Evolutionary conservation across 2,888 invertebrate species (phyloP).

Genomic region (Megamerina dolium): DNA sequence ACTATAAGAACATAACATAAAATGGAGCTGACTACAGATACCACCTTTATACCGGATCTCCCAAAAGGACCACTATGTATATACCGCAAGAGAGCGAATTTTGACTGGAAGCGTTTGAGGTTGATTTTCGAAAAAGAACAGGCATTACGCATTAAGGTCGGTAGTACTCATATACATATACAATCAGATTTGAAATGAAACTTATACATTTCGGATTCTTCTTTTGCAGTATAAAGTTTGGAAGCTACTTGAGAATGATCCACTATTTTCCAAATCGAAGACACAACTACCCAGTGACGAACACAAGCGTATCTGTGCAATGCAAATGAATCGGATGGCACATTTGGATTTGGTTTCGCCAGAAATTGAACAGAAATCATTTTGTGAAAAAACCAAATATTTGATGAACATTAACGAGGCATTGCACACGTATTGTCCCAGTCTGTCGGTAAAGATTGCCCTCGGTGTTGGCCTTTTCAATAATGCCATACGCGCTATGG

Average conservation of each 20-base stretch:
- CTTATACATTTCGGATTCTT: constrained; percentile 8
- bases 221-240: constrained; percentile 67
- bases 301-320: constrained; percentile 64
- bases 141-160: constrained; percentile 70
- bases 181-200: not conserved
- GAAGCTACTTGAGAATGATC: constrained; percentile 71
- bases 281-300: constrained; percentile 63
- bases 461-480: constrained; percentile 69
- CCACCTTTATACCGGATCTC: constrained; percentile 61
- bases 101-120: constrained; percentile 82
- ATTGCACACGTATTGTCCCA: constrained; percentile 62
- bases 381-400: constrained; percentile 62
- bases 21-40: constrained; percentile 47
- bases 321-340: constrained; percentile 62
- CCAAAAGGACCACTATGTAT: constrained; percentile 64
- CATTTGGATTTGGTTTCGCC: constrained; percentile 61
- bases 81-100: constrained; percentile 73
- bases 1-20: no score
- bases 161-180: constrained; percentile 13
- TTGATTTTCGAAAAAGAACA: constrained; percentile 74
- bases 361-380: constrained; percentile 57
- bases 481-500: constrained; percentile 67
- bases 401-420: constrained; percentile 74
- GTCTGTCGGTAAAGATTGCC: constrained; percentile 72
- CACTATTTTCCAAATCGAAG: constrained; percentile 63